Base-by-base conservation (phyloP, 2,888 invertebrate genomes). In the Acrocyrtus sp. region DNA sequence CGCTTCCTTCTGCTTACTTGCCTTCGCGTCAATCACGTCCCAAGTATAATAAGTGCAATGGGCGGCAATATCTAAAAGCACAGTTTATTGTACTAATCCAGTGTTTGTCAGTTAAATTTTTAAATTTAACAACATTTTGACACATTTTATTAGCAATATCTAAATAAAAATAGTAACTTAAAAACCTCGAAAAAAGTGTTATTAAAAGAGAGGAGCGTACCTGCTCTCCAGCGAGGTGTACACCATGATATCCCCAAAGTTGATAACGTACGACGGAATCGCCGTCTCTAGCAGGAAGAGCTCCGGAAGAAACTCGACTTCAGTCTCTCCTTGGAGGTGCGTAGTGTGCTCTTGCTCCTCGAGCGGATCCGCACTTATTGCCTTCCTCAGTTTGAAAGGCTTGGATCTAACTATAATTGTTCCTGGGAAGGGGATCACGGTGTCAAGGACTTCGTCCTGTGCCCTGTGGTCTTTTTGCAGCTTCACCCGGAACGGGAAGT, bases 271-370 rank as follows among this genome's bases (percentile, higher is more conserved):
- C 1, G 74, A 68, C 10, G 73, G 63, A n/a, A 77, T 29, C 1
- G 79, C 76, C n/a, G 77, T 75, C 34, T 75, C 75, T 22, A 76
- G 56, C 1, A 76, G 51, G 43, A 41, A 75, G 0, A 77, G 22
- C 22, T 62, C 19, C 3, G 61, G 48, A 19, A 45, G 17, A 39
- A 27, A 70, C 8, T 61, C 50, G 0, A 53, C 27, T 24, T 29
- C n/a, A 6, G 39, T 39, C 1, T 19, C 17, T n/a, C 66, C 60
- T 10, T n/a, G 2, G 10, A 68, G 48, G 2, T 39, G 17, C 27
- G 15, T 27, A 1, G 29, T 8, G 19, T 61, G 24, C 15, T 45
- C 54, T 3, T 45, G 41, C 5, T 58, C 53, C 21, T 75, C 72
- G 3, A 41, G 4, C 4, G 21, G 19, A 50, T 68, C 58, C 27